These are phyloP conservation scores for Netelia fuscicornis DNA, from an alignment of 2,888 invertebrate species.

Conservation along the genomic window DNA sequence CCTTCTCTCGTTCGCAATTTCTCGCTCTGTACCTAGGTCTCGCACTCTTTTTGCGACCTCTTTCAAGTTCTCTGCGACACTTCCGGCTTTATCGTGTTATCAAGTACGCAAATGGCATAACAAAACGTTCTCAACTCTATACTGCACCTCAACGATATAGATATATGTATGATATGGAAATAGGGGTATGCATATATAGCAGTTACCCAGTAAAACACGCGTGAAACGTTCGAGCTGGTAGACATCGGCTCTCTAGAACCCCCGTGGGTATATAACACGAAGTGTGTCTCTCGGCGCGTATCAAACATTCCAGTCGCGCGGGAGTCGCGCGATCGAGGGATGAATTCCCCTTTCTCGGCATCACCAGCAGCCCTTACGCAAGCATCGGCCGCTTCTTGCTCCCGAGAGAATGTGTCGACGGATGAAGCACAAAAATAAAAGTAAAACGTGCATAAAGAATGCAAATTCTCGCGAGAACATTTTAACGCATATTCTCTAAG, in stretches of 20 bases:
- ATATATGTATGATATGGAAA: background rate
- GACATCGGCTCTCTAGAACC: conserved; percentile 34
- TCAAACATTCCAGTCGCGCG: conserved; percentile 55
- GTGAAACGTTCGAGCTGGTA: conserved; percentile 45
- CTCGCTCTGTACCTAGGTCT: background rate
- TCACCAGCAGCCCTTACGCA: conserved; percentile 3
- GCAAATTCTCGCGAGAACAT: background rate
- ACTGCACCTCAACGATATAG: background rate
- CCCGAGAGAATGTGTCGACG: conserved; percentile 16
- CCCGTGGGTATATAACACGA: conserved; percentile 9
- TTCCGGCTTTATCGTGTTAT: conserved; percentile 51
- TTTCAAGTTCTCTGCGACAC: conserved; percentile 24
- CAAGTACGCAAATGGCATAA: conserved; percentile 44
- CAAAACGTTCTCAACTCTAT: conserved; percentile 8
- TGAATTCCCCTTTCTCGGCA: conserved; percentile 41
- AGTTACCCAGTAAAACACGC: conserved; percentile 7
- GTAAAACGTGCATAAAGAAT: conserved; percentile 11
- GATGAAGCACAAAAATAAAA: conserved; percentile 16
- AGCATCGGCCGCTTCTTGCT: conserved; percentile 12
- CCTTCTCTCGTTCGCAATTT: conserved; percentile 10
- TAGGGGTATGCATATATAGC: background rate
- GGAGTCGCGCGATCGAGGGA: conserved; percentile 31
- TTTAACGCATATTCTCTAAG: background rate
- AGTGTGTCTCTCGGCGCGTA: conserved; percentile 41
- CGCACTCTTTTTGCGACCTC: conserved; percentile 1